phyloP scores from a whole-genome alignment of 2,888 invertebrate species.

The Melieria picta region DNA sequence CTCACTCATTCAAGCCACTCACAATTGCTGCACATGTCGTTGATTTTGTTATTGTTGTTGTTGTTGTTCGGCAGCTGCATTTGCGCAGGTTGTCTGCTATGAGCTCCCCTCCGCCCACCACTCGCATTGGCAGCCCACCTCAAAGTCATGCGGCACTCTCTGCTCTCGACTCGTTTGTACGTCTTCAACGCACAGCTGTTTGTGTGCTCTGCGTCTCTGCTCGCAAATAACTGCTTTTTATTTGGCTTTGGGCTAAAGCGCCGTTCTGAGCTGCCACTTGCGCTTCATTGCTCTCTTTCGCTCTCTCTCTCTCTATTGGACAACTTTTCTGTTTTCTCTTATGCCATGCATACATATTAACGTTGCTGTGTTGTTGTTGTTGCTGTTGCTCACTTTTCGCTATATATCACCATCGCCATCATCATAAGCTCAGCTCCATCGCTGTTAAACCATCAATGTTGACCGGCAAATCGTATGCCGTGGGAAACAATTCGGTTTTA shows the following conservation, averaged over 20 bases:
- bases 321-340: neutral
- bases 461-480: constrained; percentile 68
- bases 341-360: neutral
- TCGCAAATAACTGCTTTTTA: constrained; percentile 42
- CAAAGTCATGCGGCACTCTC: no score
- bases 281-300: constrained; percentile 29
- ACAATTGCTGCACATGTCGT: constrained; percentile 19
- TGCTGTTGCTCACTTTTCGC: constrained; percentile 28
- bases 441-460: constrained; percentile 62
- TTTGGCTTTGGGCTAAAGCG: constrained; percentile 43
- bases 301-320: constrained; percentile 14
- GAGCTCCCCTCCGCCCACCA: no score
- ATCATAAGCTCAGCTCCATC: constrained; percentile 33
- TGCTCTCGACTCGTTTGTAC: neutral
- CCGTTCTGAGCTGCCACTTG: constrained; percentile 35
- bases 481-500: constrained; percentile 68
- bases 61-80: constrained; percentile 9
- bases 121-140: no score
- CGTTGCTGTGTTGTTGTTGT: constrained; percentile 10
- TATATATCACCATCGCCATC: constrained; percentile 37
- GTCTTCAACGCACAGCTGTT: constrained; percentile 21
- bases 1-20: neutral
- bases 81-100: neutral
- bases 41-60: constrained; percentile 9
- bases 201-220: neutral